These are phyloP conservation scores for Acanthopagrus latus DNA, from an alignment of 2,797 vertebrate species.

Conservation along the genomic window DNA sequence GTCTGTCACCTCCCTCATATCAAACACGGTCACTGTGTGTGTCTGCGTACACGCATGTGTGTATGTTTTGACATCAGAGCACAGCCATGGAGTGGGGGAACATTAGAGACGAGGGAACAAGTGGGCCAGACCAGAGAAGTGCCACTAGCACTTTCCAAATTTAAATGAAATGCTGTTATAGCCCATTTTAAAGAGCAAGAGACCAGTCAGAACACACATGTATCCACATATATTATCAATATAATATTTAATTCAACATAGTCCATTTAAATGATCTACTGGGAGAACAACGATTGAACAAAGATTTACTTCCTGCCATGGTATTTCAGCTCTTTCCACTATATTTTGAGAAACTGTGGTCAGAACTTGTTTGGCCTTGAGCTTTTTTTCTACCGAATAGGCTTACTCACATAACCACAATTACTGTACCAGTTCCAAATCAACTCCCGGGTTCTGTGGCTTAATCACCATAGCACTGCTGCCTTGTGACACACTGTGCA, in stretches of 20 bases:
- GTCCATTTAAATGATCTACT: slow-evolving; percentile 14
- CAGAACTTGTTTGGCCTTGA: slow-evolving; percentile 49
- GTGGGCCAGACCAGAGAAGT: slow-evolving; percentile 73
- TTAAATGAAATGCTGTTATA: slow-evolving; percentile 71
- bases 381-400: slow-evolving; percentile 40
- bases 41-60: slow-evolving; percentile 25
- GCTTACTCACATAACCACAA: slow-evolving; percentile 63
- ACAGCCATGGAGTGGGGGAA: slow-evolving; percentile 39
- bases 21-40: slow-evolving; percentile 69
- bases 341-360: slow-evolving; percentile 46
- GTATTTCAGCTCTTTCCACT: slow-evolving; percentile 30
- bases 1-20: slow-evolving; percentile 80
- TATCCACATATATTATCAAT: slow-evolving; percentile 9
- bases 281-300: slow-evolving; percentile 38
- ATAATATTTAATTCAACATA: slow-evolving; percentile 29
- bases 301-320: slow-evolving; percentile 30
- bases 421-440: slow-evolving; percentile 67
- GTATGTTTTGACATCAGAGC: slow-evolving; percentile 63
- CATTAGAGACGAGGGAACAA: slow-evolving; percentile 63
- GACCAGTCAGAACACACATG: slow-evolving; percentile 25
- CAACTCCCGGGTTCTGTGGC: slow-evolving; percentile 66
- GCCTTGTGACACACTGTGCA: slow-evolving; percentile 77
- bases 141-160: slow-evolving; percentile 69
- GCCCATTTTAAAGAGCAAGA: slow-evolving; percentile 61
- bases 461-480: slow-evolving; percentile 76